Percentiles rank a stretch among this genome's conserved stretches.
These are phyloP conservation scores for Porites rus DNA, from an alignment of 92 coral and sea anemone species.

Conservation along the genomic window DNA sequence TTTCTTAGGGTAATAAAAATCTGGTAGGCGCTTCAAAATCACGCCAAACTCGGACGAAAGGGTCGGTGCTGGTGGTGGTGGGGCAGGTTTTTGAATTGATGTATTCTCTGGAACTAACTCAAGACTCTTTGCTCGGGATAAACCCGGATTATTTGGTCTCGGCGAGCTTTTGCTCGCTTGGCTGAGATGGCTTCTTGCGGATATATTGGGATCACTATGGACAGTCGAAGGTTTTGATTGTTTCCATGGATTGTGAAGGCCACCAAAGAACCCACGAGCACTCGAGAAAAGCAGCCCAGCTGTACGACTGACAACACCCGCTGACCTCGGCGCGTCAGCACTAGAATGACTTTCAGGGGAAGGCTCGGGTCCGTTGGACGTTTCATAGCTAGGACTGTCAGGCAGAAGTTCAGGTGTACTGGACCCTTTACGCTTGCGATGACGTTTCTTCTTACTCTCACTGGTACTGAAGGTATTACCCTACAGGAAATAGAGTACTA, in stretches of 20 bases:
- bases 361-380: constrained; percentile 25
- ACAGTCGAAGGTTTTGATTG: constrained; percentile 35
- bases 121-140: constrained; percentile 68
- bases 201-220: constrained; percentile 49
- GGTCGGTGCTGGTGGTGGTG: constrained; percentile 32
- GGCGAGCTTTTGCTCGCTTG: neutral
- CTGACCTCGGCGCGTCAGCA: constrained; percentile 47
- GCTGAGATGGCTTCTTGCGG: neutral
- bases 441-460: constrained; percentile 54
- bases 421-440: constrained; percentile 62
- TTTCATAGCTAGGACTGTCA: constrained; percentile 30
- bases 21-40: constrained; percentile 48
- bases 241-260: constrained; percentile 61
- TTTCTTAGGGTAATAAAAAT: constrained; percentile 39
- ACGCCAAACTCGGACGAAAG: constrained; percentile 43
- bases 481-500: neutral
- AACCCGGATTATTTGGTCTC: constrained; percentile 15
- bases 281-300: constrained; percentile 94
- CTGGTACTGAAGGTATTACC: constrained; percentile 4
- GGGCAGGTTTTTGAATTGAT: neutral
- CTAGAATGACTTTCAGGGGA: constrained; percentile 29
- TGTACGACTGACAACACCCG: constrained; percentile 78
- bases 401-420: constrained; percentile 14
- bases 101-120: too few species aligned
- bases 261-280: constrained; percentile 77